A percentile compares a stretch with the other conserved stretches of the same genome.
Evolutionary conservation across 1,140 invertebrate genomes (phyloP).

Genomic region (Aphaenogaster floridana): DNA sequence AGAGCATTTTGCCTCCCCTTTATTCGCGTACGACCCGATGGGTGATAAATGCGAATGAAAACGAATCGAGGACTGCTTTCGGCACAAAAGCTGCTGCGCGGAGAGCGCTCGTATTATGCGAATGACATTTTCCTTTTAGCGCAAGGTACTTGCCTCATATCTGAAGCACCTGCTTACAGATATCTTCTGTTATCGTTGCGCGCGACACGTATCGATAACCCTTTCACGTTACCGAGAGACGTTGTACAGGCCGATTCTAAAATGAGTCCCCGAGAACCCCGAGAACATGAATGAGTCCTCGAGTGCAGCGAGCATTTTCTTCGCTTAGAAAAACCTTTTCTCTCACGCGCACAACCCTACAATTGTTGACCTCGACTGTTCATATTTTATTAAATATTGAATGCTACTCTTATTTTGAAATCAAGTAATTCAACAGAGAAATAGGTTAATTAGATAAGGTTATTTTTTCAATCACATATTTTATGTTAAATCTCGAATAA

Average conservation of each 20-base stretch:
- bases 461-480: no score
- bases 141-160: not conserved
- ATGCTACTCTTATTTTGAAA: no score
- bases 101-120: slow-evolving; percentile 44
- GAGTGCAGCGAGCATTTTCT: no score
- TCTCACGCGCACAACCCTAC: not conserved
- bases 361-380: not conserved
- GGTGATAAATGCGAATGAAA: slow-evolving; percentile 63
- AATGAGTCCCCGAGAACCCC: not conserved
- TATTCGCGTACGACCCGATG: slow-evolving; percentile 45
- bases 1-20: slow-evolving; percentile 41
- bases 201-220: slow-evolving; percentile 39
- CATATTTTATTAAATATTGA: no score
- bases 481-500: no score
- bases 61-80: slow-evolving; percentile 57
- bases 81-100: slow-evolving; percentile 42
- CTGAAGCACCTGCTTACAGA: slow-evolving; percentile 33
- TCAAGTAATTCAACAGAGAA: no score
- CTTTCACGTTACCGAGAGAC: slow-evolving; percentile 1
- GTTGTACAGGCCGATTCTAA: not conserved
- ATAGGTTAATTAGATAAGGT: no score
- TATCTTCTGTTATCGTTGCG: slow-evolving; percentile 24
- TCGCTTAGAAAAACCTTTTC: no score
- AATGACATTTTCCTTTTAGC: slow-evolving; percentile 64
- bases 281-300: not conserved